Base-by-base conservation (phyloP, 2,888 invertebrate species). In the Cecidostiba fungosa region DNA sequence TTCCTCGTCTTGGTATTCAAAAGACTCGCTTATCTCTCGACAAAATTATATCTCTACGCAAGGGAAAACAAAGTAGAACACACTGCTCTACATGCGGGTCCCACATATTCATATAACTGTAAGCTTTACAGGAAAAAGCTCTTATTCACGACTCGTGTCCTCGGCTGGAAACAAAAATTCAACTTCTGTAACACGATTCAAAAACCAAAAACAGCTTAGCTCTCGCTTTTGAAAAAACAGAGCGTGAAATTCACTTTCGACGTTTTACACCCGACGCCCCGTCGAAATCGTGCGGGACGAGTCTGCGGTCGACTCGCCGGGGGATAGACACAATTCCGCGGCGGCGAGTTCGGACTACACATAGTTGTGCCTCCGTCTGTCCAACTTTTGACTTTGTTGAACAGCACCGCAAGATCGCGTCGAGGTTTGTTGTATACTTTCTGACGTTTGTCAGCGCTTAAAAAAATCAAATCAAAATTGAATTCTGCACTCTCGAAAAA, bases 251-350 rank as follows among this genome's bases (percentile, higher is more conserved):
- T 59, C n/a, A 70, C 26, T 39, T 32, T 8, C 36, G 59, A 36
- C 77, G 32, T 78, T 84, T 84, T 72, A 73, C 59, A n/a, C 47
- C 36, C 47, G 73, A 78, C 84, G 54, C 54, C 36, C 66, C 50
- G 26, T 66, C 0, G 32, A 77, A 85, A 82, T 81, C 70, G 77
- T 50, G 62, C 70, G 72, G 43, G 39, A n/a, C 23, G 73, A 82
- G 77, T 77, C 73, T 82, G 85, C 50, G 73, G 85, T 82, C 32
- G 77, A 77, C 72, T 85, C 76, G 77, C 43, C 23, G 72, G 26
- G 19, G 26, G 43, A 72, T 66, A 66, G 39, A 43, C 43, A 72
- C 43, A 72, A 72, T 72, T 72, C 36, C 72, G 29, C 43, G 66
- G 70, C 19, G 74, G 32, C 43, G 32, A n/a, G n/a, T 72, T 16